Conservation (phyloP, 2,888 invertebrate species). For the Apoderus coryli region DNA sequence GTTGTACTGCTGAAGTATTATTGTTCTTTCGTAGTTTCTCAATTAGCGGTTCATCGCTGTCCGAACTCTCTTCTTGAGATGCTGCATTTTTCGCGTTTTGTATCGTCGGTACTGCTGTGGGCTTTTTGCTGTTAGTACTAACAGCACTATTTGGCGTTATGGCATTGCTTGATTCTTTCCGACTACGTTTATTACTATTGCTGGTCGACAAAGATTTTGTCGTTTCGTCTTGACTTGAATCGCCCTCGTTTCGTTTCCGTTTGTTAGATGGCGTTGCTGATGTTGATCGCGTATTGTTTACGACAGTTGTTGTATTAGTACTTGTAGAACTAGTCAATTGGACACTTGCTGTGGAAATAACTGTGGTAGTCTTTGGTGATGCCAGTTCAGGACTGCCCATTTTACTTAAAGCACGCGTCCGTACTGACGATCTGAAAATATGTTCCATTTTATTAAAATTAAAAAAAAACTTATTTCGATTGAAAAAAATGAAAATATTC, state of each 20-base stretch:
- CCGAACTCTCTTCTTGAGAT: conserved; percentile 52
- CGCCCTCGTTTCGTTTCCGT: conserved; percentile 68
- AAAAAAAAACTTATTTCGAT: too few species aligned
- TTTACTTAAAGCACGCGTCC: conserved; percentile 54
- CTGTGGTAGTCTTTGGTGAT: conserved; percentile 25
- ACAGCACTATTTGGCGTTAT: too few species aligned
- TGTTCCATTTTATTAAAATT: too few species aligned
- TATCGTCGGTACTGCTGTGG: conserved; percentile 6
- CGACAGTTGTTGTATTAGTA: too few species aligned
- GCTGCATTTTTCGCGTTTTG: conserved; percentile 4
- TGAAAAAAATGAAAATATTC: too few species aligned
- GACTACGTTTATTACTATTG: too few species aligned
- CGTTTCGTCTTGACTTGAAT: too few species aligned
- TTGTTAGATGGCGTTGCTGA: conserved; percentile 26
- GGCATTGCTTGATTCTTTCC: too few species aligned
- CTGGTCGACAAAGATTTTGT: too few species aligned
- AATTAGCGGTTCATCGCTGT: conserved; percentile 68
- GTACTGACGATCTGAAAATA: conserved; percentile 33
- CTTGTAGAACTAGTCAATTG: too few species aligned
- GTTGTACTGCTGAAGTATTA: not conserved
- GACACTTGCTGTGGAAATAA: too few species aligned
- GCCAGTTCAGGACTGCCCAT: conserved; percentile 45
- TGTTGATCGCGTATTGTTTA: conserved; percentile 16
- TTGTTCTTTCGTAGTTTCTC: conserved; percentile 50
- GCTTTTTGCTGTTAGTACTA: too few species aligned